phyloP scores from a whole-genome alignment of 2,113 vertebrate genomes.

The Leucoraja erinaceus region DNA sequence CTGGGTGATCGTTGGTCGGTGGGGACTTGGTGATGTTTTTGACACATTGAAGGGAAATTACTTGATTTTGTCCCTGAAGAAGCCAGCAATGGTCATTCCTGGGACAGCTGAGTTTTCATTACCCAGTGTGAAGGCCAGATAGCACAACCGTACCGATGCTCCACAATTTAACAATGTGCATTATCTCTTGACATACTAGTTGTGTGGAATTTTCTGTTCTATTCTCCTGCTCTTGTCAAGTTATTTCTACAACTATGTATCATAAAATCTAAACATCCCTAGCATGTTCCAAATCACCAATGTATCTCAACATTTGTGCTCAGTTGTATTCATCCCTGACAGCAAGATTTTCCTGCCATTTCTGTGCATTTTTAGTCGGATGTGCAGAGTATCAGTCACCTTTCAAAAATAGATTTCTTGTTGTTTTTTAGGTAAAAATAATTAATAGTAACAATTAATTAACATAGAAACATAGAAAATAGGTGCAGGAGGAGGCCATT shows the following conservation, averaged over 20 bases:
- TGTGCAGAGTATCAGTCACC: not conserved
- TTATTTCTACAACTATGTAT: not conserved
- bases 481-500: too few relatives aligned
- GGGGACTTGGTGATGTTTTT: too few relatives aligned
- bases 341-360: not conserved
- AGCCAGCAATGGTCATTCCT: too few relatives aligned
- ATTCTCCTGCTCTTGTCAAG: not conserved
- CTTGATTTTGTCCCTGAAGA: too few relatives aligned
- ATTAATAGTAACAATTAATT: not conserved
- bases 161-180: too few relatives aligned
- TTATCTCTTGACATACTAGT: not conserved
- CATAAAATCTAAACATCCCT: not conserved
- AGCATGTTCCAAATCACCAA: not conserved
- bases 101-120: too few relatives aligned
- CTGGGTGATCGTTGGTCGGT: too few relatives aligned
- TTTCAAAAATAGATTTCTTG: not conserved
- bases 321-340: not conserved
- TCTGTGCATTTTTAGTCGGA: not conserved
- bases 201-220: not conserved
- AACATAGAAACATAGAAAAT: too few relatives aligned
- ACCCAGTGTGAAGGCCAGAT: too few relatives aligned
- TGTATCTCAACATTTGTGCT: not conserved
- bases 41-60: too few relatives aligned
- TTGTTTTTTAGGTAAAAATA: not conserved
- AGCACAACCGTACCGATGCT: too few relatives aligned